Evolutionary conservation across 37 sponge, comb jelly and placozoan genomes (phyloP), one percentile per base, ranked within the genome.

Genomic region (Oscarella lobularis): DNA sequence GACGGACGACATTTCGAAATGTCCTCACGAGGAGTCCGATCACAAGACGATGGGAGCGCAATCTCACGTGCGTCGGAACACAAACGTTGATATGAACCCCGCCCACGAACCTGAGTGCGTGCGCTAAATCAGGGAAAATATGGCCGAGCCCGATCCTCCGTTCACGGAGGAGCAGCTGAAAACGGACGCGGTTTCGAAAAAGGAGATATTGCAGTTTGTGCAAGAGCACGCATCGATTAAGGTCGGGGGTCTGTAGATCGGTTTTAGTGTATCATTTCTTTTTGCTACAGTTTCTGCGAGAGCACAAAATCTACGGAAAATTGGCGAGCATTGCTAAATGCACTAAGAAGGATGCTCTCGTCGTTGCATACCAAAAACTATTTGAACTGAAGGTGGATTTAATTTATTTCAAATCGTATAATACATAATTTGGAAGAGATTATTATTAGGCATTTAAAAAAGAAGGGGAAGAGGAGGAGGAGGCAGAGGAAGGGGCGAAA

Each of bases 1-100:
- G 76, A 95, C 96, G 2, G 92, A 88, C 1, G 90, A 84, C 95
- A 94, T 94, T 9, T 9, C 60, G 20, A 20, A 48, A n/a, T n/a
- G n/a, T n/a, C n/a, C n/a, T n/a, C n/a, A n/a, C n/a, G n/a, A n/a
- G n/a, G n/a, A n/a, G n/a, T n/a, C n/a, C n/a, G n/a, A n/a, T n/a
- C n/a, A n/a, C n/a, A n/a, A n/a, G n/a, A n/a, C n/a, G n/a, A n/a
- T n/a, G n/a, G n/a, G n/a, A n/a, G n/a, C n/a, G n/a, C n/a, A n/a
- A n/a, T n/a, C n/a, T n/a, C n/a, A n/a, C n/a, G n/a, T n/a, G n/a
- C n/a, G n/a, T n/a, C n/a, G n/a, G n/a, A n/a, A n/a, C n/a, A n/a
- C n/a, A n/a, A n/a, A n/a, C n/a, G n/a, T n/a, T n/a, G n/a, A n/a
- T n/a, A n/a, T n/a, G n/a, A n/a, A n/a, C n/a, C n/a, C n/a, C n/a